Evolutionary conservation across 2,888 invertebrate species (phyloP), one percentile per base, ranked within the genome.

Genomic region (Itoplectis maculator): DNA sequence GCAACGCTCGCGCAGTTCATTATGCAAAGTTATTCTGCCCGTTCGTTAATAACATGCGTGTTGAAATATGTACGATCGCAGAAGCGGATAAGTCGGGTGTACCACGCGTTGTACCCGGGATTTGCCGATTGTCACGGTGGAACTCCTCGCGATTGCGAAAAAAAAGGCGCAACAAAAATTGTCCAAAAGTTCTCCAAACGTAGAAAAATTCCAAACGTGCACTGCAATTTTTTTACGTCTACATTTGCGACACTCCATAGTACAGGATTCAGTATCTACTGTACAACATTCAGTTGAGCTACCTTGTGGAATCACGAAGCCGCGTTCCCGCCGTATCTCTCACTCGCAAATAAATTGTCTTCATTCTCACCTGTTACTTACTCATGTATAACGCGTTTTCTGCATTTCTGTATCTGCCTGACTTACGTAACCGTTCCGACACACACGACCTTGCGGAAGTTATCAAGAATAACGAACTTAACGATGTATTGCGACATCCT

Each of bases 371-470:
- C 68, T 45, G 61, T 73, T 61, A 29, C 40, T 45, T 45, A 78
- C 56, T 40, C 47, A 37, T 61, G 42, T 66, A 66, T 35, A 29
- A 29, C 29, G 5, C 29, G 29, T 29, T 49, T 66, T 61, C 70
- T 37, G 29, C 72, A 61, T 76, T 66, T 68, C 72, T 40, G 70
- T 18, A 47, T 18, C 37, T 47, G 59, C 18, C 70, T 51, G 72
- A 82, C 82, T 82, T 82, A 82, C 79, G 79, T 72, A 82, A 82
- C 66, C 70, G 13, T 18, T 79, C 20, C 13, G 49, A 18, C 51
- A 47, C 51, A 18, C 51, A 47, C 51, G 72, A 79, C 72, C 82
- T 72, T 61, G 75, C 61, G 61, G 47, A 76, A 72, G 29, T 72
- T 51, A 72, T 45, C 56, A 35, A 15, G 56, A 37, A 37, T 35